A percentile compares a stretch with the other conserved stretches of the same genome.
Conservation (phyloP, 2,797 vertebrate species). For the Chelon auratus region DNA sequence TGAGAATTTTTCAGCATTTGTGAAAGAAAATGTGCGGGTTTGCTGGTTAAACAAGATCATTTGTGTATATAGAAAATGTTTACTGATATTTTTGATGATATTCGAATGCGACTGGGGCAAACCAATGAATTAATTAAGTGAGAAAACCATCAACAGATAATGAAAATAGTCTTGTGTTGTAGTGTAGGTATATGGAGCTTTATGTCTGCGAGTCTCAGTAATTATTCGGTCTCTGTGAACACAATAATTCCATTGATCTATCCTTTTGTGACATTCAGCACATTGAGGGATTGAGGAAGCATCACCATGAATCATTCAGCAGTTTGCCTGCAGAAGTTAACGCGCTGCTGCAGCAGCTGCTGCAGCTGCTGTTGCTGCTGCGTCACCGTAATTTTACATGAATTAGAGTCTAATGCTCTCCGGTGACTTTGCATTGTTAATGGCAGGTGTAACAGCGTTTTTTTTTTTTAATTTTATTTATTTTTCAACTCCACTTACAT, state of each 20-base stretch:
- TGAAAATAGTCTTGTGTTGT: not conserved
- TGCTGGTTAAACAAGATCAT: no score
- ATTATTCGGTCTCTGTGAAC: slow-evolving; percentile 31
- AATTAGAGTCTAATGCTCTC: no score
- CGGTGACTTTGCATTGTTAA: not conserved
- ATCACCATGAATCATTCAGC: slow-evolving; percentile 23
- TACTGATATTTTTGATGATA: no score
- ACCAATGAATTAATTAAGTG: not conserved
- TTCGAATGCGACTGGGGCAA: no score
- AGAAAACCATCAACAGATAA: not conserved
- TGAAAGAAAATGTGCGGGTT: no score
- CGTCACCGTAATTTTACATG: no score
- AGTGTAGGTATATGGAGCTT: not conserved
- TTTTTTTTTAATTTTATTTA: not conserved
- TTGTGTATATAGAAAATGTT: no score
- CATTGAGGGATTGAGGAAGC: slow-evolving; percentile 18
- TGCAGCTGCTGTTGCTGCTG: not conserved
- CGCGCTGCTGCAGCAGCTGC: not conserved
- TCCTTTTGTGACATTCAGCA: slow-evolving; percentile 20
- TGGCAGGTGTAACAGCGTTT: not conserved
- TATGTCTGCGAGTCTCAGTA: not conserved
- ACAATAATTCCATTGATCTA: slow-evolving; percentile 21
- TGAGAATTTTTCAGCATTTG: no score
- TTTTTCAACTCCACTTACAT: slow-evolving; percentile 2
- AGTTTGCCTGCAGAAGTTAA: not conserved